phyloP scores from a whole-genome alignment of 2,113 vertebrate genomes.

The Indicator indicator region DNA sequence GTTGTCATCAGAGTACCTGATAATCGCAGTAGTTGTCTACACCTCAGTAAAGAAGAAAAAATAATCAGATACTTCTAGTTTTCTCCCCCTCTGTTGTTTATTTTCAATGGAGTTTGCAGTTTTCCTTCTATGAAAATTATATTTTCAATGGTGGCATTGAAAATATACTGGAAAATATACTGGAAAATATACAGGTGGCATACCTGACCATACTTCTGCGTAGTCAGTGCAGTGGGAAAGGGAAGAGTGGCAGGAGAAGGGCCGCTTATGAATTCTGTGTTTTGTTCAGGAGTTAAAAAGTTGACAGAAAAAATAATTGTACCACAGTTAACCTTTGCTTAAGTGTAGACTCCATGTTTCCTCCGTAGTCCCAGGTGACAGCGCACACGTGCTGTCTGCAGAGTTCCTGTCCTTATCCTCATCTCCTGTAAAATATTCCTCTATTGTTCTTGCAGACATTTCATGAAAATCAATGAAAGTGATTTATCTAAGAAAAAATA shows the following conservation, averaged over 20 bases:
- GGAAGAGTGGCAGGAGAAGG: neutral
- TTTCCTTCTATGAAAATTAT: neutral
- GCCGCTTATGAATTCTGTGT: neutral
- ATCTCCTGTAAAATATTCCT: neutral
- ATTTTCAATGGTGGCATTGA: neutral
- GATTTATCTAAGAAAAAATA: neutral
- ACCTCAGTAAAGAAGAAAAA: neutral
- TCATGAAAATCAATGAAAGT: slow-evolving; percentile 54
- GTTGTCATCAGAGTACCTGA: neutral
- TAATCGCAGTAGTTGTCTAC: neutral
- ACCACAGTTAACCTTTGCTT: neutral
- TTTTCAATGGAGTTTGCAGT: neutral
- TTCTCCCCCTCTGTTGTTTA: neutral
- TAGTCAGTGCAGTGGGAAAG: neutral
- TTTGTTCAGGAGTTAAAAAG: neutral
- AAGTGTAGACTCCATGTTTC: neutral
- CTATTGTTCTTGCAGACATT: slow-evolving; percentile 21
- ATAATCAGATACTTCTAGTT: neutral
- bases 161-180: too few species aligned
- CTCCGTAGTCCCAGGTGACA: neutral
- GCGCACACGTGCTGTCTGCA: neutral
- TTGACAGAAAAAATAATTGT: neutral
- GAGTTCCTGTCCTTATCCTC: neutral
- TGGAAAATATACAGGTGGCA: too few species aligned
- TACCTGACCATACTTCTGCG: neutral